phyloP scores from a whole-genome alignment of 2,888 invertebrate species.

The Agrotis puta region DNA sequence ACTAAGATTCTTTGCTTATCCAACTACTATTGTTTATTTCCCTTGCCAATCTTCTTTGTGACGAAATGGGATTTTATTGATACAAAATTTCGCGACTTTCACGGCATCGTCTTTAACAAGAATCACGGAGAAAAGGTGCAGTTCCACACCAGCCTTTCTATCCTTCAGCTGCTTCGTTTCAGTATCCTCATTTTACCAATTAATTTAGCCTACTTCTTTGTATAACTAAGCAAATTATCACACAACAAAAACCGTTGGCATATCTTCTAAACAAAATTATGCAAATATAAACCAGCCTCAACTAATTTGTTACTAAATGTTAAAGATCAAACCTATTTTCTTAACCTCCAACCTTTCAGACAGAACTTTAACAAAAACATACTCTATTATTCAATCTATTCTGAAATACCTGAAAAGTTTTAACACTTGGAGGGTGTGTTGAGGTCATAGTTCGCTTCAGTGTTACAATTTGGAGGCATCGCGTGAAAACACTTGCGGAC shows the following conservation, averaged over 20 bases:
- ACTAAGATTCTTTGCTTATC: not conserved
- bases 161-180: no score
- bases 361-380: conserved; percentile 10
- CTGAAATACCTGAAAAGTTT: conserved; percentile 36
- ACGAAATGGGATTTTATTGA: no score
- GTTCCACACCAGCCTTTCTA: no score
- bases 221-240: not conserved
- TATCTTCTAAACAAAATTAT: conserved; percentile 4
- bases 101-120: no score
- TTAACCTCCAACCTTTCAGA: conserved; percentile 15
- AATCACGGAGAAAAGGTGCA: no score
- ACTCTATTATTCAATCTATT: conserved; percentile 44
- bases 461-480: conserved; percentile 46
- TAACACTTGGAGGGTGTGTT: conserved; percentile 21
- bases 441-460: conserved; percentile 49
- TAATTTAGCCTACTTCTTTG: not conserved
- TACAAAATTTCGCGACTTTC: no score
- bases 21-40: not conserved
- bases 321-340: conserved; percentile 17
- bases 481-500: conserved; percentile 52
- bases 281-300: not conserved
- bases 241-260: not conserved
- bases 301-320: conserved; percentile 2
- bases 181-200: not conserved
- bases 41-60: no score